Conservation (phyloP, 2,113 vertebrate genomes). For the Boulengeromyrus knoepffleri region DNA sequence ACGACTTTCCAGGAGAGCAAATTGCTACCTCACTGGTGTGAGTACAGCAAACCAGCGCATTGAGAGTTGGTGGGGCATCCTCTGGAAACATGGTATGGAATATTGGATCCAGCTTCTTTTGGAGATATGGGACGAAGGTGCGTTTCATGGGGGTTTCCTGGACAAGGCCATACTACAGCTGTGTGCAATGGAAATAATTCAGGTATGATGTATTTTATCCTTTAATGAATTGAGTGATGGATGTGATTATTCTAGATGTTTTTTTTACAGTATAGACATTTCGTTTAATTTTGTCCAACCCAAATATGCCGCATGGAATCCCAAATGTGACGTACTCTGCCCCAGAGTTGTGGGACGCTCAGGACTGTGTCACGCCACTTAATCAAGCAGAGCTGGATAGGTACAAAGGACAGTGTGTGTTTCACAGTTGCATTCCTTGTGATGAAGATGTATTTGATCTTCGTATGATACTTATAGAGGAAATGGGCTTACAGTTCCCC, state of each 20-base stretch:
- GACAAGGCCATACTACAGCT: background rate
- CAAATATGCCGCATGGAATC: background rate
- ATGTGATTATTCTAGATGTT: background rate
- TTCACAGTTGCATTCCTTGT: background rate
- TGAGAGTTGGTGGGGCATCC: background rate
- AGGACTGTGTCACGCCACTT: conserved; percentile 14
- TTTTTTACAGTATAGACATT: background rate
- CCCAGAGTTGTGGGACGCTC: conserved; percentile 18
- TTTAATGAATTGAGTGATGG: background rate
- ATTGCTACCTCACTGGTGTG: background rate
- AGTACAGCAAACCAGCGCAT: background rate
- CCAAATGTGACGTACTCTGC: conserved; percentile 9
- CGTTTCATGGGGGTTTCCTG: background rate
- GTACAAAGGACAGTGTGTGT: background rate
- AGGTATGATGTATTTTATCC: background rate
- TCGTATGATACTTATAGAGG: background rate
- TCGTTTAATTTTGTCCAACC: background rate
- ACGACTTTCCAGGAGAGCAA: too few species aligned
- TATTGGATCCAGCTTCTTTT: background rate
- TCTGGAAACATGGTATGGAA: background rate
- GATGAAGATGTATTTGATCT: conserved; percentile 13
- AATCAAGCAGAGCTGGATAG: conserved; percentile 9
- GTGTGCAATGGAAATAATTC: background rate
- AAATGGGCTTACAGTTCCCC: background rate
- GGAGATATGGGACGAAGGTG: background rate